phyloP scores from a whole-genome alignment of 1,140 invertebrate species.

The Orius laevigatus region DNA sequence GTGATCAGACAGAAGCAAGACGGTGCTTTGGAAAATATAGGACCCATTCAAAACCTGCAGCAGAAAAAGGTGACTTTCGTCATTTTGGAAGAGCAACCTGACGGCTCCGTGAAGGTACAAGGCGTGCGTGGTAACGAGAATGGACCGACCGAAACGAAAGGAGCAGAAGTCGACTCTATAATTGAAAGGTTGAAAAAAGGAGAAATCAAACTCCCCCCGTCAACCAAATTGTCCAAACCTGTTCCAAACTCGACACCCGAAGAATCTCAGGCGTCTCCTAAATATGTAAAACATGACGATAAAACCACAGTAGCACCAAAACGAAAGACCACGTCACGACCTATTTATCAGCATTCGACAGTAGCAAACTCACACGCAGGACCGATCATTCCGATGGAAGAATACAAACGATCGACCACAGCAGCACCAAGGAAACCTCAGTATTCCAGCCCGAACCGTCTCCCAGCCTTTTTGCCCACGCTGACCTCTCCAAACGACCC shows the following conservation, averaged over 20 bases:
- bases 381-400: neutral
- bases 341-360: neutral
- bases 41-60: constrained; percentile 39
- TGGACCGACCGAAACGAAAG: constrained; percentile 47
- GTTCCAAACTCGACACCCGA: constrained; percentile 13
- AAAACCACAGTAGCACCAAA: constrained; percentile 20
- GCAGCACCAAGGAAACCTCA: neutral
- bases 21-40: constrained; percentile 52
- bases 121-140: constrained; percentile 53
- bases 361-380: constrained; percentile 10
- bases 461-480: neutral
- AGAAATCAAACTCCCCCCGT: constrained; percentile 58
- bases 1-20: constrained; percentile 52
- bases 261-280: constrained; percentile 15
- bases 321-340: constrained; percentile 8
- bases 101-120: constrained; percentile 66
- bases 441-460: neutral
- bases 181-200: constrained; percentile 63
- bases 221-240: constrained; percentile 23
- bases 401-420: neutral
- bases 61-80: constrained; percentile 73
- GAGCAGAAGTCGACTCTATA: constrained; percentile 56
- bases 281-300: constrained; percentile 22
- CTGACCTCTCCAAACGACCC: neutral
- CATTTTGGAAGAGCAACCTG: constrained; percentile 64